Conservation (phyloP, 2,888 invertebrate genomes). For the Drosophila phalerata region DNA sequence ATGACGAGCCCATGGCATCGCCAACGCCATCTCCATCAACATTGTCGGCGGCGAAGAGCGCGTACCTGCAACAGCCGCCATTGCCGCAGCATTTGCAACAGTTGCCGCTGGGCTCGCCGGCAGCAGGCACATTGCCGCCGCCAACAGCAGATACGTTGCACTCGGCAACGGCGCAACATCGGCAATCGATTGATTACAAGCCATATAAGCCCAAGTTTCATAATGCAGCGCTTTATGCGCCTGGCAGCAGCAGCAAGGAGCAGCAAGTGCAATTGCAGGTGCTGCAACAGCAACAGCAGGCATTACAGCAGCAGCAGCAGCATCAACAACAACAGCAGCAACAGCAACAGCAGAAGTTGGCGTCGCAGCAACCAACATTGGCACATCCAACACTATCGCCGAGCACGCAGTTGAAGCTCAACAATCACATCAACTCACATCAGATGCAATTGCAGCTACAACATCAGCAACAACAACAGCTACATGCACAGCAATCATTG, state of each 20-base stretch:
- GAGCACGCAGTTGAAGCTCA: conserved; percentile 82
- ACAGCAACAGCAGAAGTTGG: conserved; percentile 47
- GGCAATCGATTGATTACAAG: conserved; percentile 86
- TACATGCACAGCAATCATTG: conserved; percentile 68
- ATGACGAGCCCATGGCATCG: conserved; percentile 81
- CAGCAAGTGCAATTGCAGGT: conserved; percentile 61
- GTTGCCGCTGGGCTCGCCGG: conserved; percentile 82
- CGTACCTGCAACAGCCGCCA: conserved; percentile 72
- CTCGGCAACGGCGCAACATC: conserved; percentile 66
- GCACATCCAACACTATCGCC: conserved; percentile 80
- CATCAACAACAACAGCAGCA: conserved; percentile 53
- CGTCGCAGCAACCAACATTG: conserved; percentile 48
- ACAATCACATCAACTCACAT: conserved; percentile 83
- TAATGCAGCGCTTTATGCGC: conserved; percentile 87
- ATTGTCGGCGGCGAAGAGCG: conserved; percentile 73
- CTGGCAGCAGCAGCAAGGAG: conserved; percentile 68
- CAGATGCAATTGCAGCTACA: conserved; percentile 79
- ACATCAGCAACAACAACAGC: conserved; percentile 60
- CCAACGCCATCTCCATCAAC: conserved; percentile 75
- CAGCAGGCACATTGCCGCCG: conserved; percentile 81
- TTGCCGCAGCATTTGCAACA: conserved; percentile 74
- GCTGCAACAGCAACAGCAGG: conserved; percentile 34
- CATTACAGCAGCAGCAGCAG: conserved; percentile 48
- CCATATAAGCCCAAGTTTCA: conserved; percentile 92
- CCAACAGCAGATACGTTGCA: conserved; percentile 59